phyloP scores from a whole-genome alignment of 1,140 invertebrate species.

The Platorchestia sp. region DNA sequence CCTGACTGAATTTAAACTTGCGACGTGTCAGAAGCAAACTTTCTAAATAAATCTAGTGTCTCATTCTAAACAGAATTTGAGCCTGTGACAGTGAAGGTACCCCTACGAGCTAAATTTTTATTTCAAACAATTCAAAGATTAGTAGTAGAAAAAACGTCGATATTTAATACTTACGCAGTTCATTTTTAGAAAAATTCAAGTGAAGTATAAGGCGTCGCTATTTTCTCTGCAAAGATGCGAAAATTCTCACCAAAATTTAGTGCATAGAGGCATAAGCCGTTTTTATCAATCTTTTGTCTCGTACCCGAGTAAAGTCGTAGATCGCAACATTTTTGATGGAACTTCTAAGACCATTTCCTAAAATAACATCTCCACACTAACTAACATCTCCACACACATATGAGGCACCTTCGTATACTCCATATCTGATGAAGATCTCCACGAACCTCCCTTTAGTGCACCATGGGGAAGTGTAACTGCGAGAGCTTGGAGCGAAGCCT shows the following conservation, averaged over 20 bases:
- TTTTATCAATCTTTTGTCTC: neutral
- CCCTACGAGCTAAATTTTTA: neutral
- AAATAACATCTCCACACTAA: neutral
- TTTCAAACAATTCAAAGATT: neutral
- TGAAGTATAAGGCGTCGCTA: neutral
- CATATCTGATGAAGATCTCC: neutral
- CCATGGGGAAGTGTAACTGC: constrained; percentile 62
- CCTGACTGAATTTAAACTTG: neutral
- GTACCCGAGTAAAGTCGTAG: neutral
- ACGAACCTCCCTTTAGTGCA: neutral
- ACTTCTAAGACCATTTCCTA: neutral
- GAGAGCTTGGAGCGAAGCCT: constrained; percentile 59
- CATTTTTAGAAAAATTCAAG: neutral
- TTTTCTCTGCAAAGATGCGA: neutral
- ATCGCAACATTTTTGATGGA: neutral
- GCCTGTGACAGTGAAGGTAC: neutral
- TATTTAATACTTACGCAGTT: neutral
- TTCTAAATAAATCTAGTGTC: neutral
- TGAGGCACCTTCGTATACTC: neutral
- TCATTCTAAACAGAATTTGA: neutral
- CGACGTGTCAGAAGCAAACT: neutral
- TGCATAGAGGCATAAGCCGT: neutral
- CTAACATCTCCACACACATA: neutral
- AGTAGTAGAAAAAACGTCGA: neutral
- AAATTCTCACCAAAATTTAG: neutral